Evolutionary conservation across 2,113 vertebrate species (phyloP).

Genomic region (Progne subis): DNA sequence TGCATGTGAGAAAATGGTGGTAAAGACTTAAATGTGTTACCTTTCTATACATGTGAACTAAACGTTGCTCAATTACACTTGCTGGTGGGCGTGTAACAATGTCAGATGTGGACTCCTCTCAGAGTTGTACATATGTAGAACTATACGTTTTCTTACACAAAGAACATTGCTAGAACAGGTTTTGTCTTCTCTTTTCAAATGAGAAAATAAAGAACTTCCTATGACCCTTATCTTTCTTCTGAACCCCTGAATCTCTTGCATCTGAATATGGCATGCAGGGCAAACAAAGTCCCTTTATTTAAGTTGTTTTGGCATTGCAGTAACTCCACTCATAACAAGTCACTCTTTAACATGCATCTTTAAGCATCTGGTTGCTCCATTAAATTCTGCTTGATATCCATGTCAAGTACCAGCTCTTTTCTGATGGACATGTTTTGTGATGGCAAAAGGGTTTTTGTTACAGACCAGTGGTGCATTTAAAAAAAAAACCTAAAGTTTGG

Average conservation of each 20-base stretch:
- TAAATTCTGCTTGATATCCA: not conserved
- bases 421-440: not conserved
- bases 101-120: not conserved
- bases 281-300: not conserved
- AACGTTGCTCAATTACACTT: not conserved
- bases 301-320: not conserved
- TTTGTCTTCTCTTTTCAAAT: not conserved
- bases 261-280: not conserved
- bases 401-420: not conserved
- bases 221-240: rapidly evolving
- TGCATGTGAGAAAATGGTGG: not conserved
- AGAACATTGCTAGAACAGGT: not conserved
- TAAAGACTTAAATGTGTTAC: not conserved
- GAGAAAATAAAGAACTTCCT: not conserved
- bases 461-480: not conserved
- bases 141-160: not conserved
- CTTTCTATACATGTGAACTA: not conserved
- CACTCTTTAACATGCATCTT: not conserved
- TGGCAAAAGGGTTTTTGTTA: not conserved
- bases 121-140: not conserved
- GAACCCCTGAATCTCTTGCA: not conserved
- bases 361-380: not conserved
- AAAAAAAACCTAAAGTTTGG: not conserved
- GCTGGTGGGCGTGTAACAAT: not conserved
- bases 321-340: not conserved